These are phyloP conservation scores for Dione juno DNA, from an alignment of 2,888 invertebrate genomes.

Conservation along the genomic window DNA sequence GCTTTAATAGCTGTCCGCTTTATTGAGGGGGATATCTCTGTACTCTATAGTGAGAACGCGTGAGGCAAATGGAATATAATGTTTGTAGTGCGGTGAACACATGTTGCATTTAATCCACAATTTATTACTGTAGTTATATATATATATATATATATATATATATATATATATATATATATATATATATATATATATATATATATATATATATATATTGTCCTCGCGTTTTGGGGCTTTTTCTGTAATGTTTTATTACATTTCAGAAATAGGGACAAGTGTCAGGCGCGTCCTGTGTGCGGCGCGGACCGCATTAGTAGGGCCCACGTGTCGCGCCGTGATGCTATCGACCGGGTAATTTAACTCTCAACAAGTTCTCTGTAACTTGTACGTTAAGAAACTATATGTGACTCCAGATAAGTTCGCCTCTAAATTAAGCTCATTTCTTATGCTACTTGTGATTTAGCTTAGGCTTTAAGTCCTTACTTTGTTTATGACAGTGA, in stretches of 20 bases:
- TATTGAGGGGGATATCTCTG: slow-evolving; percentile 9
- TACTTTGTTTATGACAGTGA: not conserved
- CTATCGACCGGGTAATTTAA: slow-evolving; percentile 27
- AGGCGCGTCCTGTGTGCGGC: not conserved
- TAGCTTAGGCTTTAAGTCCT: not conserved
- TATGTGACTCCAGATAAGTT: slow-evolving; percentile 24
- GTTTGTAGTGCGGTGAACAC: not conserved
- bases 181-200: not conserved
- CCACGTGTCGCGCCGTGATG: slow-evolving; percentile 35
- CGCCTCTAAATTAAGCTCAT: slow-evolving; percentile 13
- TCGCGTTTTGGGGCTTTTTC: not conserved
- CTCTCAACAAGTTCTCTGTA: slow-evolving; percentile 29
- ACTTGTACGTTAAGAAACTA: slow-evolving; percentile 22
- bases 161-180: not conserved
- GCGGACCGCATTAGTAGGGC: slow-evolving; percentile 27
- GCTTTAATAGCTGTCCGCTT: slow-evolving; percentile 26
- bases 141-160: not conserved
- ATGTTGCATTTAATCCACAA: slow-evolving; percentile 3
- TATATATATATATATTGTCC: not conserved
- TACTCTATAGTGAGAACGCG: not conserved
- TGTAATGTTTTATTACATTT: not conserved
- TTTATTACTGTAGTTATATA: slow-evolving; percentile 4
- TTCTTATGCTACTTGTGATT: slow-evolving; percentile 17
- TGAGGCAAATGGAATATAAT: not conserved
- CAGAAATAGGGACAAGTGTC: not conserved